These are phyloP conservation scores for Melanotaenia parkinsoni DNA, from an alignment of 2,797 vertebrate genomes.

Conservation along the genomic window DNA sequence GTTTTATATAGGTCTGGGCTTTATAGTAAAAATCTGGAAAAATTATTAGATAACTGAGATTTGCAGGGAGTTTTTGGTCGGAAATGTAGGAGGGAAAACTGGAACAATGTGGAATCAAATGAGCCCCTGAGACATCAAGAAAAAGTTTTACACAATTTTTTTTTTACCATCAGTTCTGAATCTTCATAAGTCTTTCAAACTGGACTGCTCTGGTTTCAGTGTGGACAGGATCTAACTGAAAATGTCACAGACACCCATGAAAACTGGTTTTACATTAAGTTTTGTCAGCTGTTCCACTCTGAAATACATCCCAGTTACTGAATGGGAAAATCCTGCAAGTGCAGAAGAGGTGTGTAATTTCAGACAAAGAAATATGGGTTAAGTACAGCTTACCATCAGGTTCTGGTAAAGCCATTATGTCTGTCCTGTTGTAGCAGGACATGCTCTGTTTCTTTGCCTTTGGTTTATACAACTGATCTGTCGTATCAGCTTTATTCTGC, in stretches of 20 bases:
- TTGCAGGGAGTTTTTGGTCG: slow-evolving; percentile 19
- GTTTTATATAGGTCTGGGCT: not conserved
- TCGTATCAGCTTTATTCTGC: slow-evolving; percentile 26
- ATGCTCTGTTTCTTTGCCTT: slow-evolving; percentile 27
- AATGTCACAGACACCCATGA: slow-evolving; percentile 26
- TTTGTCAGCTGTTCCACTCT: slow-evolving; percentile 47
- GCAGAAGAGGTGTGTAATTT: slow-evolving; percentile 12
- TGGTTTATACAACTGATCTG: slow-evolving; percentile 14
- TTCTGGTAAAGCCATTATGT: slow-evolving; percentile 64
- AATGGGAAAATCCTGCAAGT: not conserved
- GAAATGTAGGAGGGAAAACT: slow-evolving; percentile 38
- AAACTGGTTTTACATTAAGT: slow-evolving; percentile 19
- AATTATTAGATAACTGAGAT: slow-evolving; percentile 21
- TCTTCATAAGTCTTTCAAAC: not conserved
- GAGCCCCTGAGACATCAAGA: not conserved
- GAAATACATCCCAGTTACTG: slow-evolving; percentile 22
- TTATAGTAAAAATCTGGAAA: slow-evolving; percentile 17
- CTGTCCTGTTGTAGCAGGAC: slow-evolving; percentile 27
- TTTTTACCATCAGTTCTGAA: slow-evolving; percentile 2
- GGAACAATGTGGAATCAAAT: slow-evolving; percentile 22
- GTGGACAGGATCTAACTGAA: not conserved
- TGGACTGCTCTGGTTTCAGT: not conserved
- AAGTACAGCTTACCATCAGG: slow-evolving; percentile 15
- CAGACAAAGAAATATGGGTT: slow-evolving; percentile 12
- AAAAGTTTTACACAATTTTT: not conserved